Evolutionary conservation across 2,113 vertebrate species (phyloP).

Genomic region (Alosa alosa): DNA sequence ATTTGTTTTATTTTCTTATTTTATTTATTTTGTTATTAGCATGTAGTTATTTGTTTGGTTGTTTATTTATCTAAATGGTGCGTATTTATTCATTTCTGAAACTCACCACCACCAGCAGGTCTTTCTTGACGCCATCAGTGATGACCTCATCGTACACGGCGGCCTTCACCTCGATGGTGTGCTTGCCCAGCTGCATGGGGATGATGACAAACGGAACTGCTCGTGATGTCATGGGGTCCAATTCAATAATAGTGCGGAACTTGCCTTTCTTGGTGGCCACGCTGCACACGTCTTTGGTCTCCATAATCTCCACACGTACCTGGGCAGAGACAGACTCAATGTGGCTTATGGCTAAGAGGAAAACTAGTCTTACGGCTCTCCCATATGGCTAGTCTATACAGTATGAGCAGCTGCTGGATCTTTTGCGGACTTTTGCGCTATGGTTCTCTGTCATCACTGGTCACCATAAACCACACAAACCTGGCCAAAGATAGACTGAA

Average conservation of each 20-base stretch:
- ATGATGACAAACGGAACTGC: conserved; percentile 77
- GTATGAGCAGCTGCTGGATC: too few species aligned
- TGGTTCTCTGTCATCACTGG: too few species aligned
- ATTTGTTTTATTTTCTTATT: neutral
- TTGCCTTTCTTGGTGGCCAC: conserved; percentile 68
- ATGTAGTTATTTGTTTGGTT: neutral
- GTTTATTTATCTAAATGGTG: neutral
- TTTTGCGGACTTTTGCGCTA: too few species aligned
- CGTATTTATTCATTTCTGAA: neutral
- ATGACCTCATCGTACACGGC: neutral
- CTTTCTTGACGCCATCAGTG: conserved; percentile 36
- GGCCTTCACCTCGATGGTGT: conserved; percentile 70
- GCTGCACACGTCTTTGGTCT: conserved; percentile 78
- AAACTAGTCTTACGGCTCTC: too few species aligned
- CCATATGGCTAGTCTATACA: too few species aligned
- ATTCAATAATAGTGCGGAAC: conserved; percentile 50
- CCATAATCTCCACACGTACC: conserved; percentile 78
- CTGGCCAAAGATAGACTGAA: too few species aligned
- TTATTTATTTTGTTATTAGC: neutral
- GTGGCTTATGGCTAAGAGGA: neutral
- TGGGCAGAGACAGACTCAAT: conserved; percentile 41
- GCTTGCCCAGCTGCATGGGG: conserved; percentile 71
- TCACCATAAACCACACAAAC: too few species aligned
- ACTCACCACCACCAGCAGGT: conserved; percentile 47
- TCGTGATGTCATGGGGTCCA: conserved; percentile 57